phyloP scores from a whole-genome alignment of 2,113 vertebrate genomes.

The Casuarius casuarius region DNA sequence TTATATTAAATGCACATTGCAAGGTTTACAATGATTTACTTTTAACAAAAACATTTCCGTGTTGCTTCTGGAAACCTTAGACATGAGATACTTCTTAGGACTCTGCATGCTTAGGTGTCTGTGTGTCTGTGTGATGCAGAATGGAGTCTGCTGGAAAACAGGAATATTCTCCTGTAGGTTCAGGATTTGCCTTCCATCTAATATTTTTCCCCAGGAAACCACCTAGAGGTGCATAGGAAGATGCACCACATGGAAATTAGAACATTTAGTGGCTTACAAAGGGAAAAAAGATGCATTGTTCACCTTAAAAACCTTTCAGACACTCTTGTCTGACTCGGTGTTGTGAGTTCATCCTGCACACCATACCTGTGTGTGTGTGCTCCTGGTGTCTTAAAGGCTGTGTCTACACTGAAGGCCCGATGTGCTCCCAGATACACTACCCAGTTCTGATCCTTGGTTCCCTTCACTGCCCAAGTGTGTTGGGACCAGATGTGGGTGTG shows the following conservation, averaged over 20 bases:
- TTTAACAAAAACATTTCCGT: not conserved
- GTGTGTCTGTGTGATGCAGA: not conserved
- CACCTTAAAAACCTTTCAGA: not conserved
- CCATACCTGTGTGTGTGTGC: rapidly evolving
- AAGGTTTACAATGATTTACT: conserved; percentile 30
- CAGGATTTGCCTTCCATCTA: not conserved
- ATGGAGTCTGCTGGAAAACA: not conserved
- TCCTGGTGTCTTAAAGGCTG: not conserved
- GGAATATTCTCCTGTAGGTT: not conserved
- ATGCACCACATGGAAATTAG: not conserved
- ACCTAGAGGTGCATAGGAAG: not conserved
- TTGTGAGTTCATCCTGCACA: not conserved
- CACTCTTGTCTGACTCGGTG: not conserved
- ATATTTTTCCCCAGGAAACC: not conserved
- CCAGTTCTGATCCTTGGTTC: not conserved
- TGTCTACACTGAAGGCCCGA: not conserved
- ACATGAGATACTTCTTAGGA: not conserved
- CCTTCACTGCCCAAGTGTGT: not conserved
- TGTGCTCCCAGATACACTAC: not conserved
- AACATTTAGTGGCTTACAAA: not conserved
- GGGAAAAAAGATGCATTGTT: not conserved
- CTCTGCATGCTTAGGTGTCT: not conserved
- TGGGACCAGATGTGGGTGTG: not conserved
- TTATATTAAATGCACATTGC: conserved; percentile 47
- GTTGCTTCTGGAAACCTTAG: conserved; percentile 12